Percentiles rank a stretch among this genome's conserved stretches.
Conservation (phyloP, 2,888 invertebrate species). For the Steinernema scapterisci region DNA sequence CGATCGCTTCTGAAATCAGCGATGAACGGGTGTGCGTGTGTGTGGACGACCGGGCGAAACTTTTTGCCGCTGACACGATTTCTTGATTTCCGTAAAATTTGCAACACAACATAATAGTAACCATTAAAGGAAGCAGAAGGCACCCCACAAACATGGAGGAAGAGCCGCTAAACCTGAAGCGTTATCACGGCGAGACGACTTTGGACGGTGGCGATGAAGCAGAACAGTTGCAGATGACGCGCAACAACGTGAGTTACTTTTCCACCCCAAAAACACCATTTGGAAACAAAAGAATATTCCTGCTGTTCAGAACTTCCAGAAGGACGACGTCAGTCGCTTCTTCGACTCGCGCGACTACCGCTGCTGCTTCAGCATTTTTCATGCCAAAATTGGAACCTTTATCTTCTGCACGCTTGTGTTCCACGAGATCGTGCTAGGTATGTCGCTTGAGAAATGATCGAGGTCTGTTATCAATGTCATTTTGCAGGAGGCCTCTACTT, state of each 20-base stretch:
- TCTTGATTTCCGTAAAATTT: too few relatives aligned
- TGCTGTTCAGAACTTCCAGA: neutral
- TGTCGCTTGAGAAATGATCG: neutral
- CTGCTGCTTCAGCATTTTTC: constrained; percentile 39
- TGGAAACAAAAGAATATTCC: neutral
- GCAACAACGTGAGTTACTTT: constrained; percentile 1
- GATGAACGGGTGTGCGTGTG: too few relatives aligned
- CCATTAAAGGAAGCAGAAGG: too few relatives aligned
- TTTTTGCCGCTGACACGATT: too few relatives aligned
- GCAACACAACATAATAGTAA: too few relatives aligned
- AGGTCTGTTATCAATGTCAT: neutral
- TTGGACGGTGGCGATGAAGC: neutral
- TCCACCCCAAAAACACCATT: neutral
- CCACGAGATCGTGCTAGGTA: constrained; percentile 42
- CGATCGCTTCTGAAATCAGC: too few relatives aligned
- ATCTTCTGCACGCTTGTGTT: constrained; percentile 43
- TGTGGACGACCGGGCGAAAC: too few relatives aligned
- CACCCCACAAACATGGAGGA: neutral
- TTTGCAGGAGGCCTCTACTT: constrained; percentile 36
- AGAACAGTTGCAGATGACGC: neutral
- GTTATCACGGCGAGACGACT: neutral
- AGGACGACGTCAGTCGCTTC: constrained; percentile 34
- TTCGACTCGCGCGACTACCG: constrained; percentile 46
- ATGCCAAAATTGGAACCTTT: constrained; percentile 46
- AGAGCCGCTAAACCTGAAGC: constrained; percentile 21